Evolutionary conservation across 2,888 invertebrate species (phyloP).

Genomic region (Patella pellucida): DNA sequence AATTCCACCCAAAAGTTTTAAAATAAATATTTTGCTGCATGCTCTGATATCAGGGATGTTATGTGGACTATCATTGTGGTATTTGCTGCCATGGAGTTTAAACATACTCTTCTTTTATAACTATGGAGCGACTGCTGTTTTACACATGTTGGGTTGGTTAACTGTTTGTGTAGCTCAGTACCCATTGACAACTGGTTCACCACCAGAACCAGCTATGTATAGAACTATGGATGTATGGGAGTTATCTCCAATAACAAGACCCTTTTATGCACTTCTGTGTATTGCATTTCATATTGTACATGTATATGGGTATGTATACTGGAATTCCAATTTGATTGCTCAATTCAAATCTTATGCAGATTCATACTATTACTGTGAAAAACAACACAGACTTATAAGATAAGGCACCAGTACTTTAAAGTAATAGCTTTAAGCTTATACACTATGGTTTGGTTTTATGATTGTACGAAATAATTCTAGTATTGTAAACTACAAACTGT

Average conservation of each 20-base stretch:
- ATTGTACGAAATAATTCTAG: no score
- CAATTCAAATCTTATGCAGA: no score
- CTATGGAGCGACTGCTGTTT: constrained; percentile 53
- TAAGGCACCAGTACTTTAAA: no score
- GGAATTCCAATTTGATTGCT: no score
- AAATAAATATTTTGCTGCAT: constrained; percentile 60
- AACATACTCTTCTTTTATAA: constrained; percentile 56
- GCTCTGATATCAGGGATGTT: constrained; percentile 56
- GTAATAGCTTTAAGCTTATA: no score
- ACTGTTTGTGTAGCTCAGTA: constrained; percentile 64
- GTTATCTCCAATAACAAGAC: constrained; percentile 58
- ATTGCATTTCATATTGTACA: constrained; percentile 56
- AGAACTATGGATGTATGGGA: constrained; percentile 63
- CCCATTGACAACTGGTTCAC: constrained; percentile 61
- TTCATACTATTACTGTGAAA: no score
- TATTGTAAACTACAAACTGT: no score
- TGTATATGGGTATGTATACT: not conserved
- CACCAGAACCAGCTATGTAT: constrained; percentile 67
- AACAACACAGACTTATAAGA: no score
- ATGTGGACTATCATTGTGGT: constrained; percentile 60
- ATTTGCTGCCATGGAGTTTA: constrained; percentile 59
- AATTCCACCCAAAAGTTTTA: constrained; percentile 62
- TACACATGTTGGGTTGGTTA: constrained; percentile 66
- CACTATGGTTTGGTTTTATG: no score
- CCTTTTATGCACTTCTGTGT: constrained; percentile 63